Evolutionary conservation across 2,797 vertebrate species (phyloP), one percentile per base, ranked within the genome.

Genomic region (Pipistrellus nathusii): DNA sequence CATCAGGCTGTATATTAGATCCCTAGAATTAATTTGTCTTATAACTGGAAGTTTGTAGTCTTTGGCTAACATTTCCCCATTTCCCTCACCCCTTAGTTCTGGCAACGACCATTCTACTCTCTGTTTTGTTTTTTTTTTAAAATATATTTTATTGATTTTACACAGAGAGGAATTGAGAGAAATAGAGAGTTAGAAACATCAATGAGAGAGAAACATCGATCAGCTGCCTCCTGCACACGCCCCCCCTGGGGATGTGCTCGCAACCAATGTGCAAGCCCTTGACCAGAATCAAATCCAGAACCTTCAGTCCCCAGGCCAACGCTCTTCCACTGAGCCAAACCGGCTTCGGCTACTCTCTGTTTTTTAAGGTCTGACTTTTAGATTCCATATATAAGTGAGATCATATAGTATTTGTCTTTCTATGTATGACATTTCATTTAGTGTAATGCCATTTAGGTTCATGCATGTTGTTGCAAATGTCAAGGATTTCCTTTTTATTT

Each of bases 341-440:
- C n/a, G n/a, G n/a, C n/a, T n/a, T n/a, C n/a, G n/a, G n/a, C 21
- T 46, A 27, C 1, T 51, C 77, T 62, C 38, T 44, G 8, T 55
- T 85, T 82, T 57, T 82, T 5, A 25, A 12, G 69, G 38, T 75
- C 84, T 1, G 13, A 11, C 32, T 77, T 55, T 48, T 53, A 77
- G 80, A 84, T 59, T 78, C 53, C 32, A 71, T 35, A 51, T 35
- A 12, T 59, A 51, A 11, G 18, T 69, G 38, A 76, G n/a, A 71
- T 89, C 14, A 84, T 12, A 12, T 4, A 32, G 8, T 35, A 57
- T 66, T 84, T 78, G 66, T 55, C n/a, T 85, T 85, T 71, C 21
- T 82, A 18, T 81, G 20, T 32, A 21, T 85, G 73, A 78, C 32
- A 85, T 85, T 90, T 94, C 12, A 44, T 38, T 80, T 80, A 85